Evolutionary conservation across 2,113 vertebrate genomes (phyloP).

Genomic region (Halichoerus grypus): DNA sequence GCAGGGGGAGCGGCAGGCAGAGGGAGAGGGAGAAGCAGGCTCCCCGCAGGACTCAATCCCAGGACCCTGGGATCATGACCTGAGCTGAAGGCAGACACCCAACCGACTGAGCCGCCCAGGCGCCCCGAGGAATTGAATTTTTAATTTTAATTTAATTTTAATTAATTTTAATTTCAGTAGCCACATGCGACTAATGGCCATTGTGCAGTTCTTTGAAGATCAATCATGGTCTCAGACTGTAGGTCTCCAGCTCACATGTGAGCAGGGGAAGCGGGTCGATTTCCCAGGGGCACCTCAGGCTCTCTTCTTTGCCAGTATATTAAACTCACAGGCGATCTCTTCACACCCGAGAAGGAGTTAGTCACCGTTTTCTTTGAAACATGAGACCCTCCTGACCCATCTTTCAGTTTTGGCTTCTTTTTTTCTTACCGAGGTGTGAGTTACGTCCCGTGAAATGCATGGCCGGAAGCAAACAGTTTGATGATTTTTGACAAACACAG

Average conservation of each 20-base stretch:
- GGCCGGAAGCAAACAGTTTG: background rate
- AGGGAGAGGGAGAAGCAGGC: background rate
- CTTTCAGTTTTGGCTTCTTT: background rate
- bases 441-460: background rate
- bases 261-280: fast-evolving
- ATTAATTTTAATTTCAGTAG: background rate
- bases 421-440: background rate
- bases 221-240: background rate
- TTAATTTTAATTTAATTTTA: background rate
- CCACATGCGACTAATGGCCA: background rate
- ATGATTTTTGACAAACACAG: background rate
- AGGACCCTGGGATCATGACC: background rate
- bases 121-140: background rate
- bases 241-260: background rate
- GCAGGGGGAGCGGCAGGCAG: background rate
- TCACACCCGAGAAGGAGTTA: background rate
- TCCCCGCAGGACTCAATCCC: background rate
- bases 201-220: background rate
- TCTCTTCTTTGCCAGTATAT: background rate
- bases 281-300: background rate
- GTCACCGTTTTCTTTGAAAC: background rate
- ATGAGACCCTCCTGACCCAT: background rate
- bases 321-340: too few relatives aligned
- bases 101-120: background rate
- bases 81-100: too few relatives aligned